Conservation (phyloP, 2,888 invertebrate genomes). For the Spisula solida region DNA sequence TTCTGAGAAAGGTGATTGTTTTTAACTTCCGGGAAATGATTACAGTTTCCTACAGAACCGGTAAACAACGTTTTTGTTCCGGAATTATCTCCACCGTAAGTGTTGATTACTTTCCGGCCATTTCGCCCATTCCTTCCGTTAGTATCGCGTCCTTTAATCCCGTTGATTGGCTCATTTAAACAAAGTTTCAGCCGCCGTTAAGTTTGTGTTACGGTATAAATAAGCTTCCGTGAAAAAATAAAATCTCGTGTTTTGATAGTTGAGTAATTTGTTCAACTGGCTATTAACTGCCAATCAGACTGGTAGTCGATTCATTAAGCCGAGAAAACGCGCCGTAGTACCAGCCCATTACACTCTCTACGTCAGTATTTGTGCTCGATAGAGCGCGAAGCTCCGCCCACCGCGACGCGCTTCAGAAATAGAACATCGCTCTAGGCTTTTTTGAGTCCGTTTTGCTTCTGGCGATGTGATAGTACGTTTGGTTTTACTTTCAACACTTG, state of each 20-base stretch:
- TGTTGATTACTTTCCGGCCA: conserved; percentile 20
- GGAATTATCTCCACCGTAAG: neutral
- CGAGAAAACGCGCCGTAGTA: conserved; percentile 6
- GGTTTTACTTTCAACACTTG: conserved; percentile 50
- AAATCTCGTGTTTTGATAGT: conserved; percentile 55
- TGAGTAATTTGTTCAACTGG: conserved; percentile 59
- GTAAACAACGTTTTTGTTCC: neutral
- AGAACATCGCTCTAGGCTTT: conserved; percentile 71
- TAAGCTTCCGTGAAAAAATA: conserved; percentile 51
- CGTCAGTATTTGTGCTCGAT: conserved; percentile 62
- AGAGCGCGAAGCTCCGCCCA: conserved; percentile 65
- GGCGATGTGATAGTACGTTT: conserved; percentile 65
- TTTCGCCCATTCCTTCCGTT: neutral
- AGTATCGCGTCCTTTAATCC: neutral
- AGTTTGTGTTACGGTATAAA: conserved; percentile 60
- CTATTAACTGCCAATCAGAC: conserved; percentile 61
- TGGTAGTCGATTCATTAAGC: conserved; percentile 51
- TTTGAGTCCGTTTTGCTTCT: conserved; percentile 66
- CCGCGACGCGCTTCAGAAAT: conserved; percentile 46
- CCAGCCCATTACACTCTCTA: conserved; percentile 54
- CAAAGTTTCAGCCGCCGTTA: conserved; percentile 40
- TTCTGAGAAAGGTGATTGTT: no score
- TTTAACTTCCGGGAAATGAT: no score
- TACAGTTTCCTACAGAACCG: no score
- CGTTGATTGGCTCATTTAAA: conserved; percentile 46